Conservation (phyloP, 2,113 vertebrate species). For the Sorex fumeus region DNA sequence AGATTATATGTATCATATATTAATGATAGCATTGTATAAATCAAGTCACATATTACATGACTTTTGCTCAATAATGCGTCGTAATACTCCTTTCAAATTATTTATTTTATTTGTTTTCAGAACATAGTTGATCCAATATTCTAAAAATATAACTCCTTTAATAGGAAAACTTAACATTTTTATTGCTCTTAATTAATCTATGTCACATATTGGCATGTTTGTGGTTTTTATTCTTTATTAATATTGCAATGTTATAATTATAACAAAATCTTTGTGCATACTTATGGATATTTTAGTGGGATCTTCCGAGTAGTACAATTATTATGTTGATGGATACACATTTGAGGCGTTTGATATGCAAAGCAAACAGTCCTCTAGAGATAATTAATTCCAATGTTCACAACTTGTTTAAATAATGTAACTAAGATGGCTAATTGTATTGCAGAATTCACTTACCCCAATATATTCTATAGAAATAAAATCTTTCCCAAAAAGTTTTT, state of each 20-base stretch:
- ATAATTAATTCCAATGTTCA: neutral
- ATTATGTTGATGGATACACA: neutral
- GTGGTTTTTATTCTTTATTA: constrained; percentile 12
- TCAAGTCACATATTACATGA: neutral
- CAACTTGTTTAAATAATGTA: constrained; percentile 22
- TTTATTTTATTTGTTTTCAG: neutral
- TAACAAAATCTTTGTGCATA: neutral
- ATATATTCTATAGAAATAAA: neutral
- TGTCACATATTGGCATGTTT: neutral
- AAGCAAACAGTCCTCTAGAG: neutral
- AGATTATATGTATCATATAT: neutral
- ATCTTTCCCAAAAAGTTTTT: neutral
- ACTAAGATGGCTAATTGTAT: neutral
- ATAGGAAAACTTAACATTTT: neutral
- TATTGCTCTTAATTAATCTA: neutral
- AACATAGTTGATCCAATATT: neutral
- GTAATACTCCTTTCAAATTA: neutral
- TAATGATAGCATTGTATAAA: constrained; percentile 4
- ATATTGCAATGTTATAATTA: neutral
- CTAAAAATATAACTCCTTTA: neutral
- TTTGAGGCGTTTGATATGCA: constrained; percentile 18
- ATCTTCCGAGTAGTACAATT: neutral
- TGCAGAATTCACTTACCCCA: neutral
- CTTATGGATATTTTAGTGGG: neutral
- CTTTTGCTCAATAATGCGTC: neutral